Conservation (phyloP, 2,888 invertebrate species). For the Drosophila acutilabella region DNA sequence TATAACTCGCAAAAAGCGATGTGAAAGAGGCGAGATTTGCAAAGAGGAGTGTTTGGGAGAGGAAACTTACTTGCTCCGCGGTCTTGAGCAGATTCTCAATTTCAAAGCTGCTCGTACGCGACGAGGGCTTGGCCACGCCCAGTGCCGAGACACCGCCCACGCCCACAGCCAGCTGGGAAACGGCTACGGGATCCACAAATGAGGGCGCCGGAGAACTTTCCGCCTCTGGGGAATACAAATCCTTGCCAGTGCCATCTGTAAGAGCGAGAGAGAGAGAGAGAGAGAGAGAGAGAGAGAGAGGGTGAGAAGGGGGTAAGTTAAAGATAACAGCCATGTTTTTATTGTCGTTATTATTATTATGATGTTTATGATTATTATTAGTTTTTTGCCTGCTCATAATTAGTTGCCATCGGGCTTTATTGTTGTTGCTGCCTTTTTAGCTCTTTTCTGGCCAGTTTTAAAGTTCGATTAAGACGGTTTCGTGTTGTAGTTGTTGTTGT, state of each 20-base stretch:
- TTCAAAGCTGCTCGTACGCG: slow-evolving; percentile 96
- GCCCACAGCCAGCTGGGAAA: slow-evolving; percentile 59
- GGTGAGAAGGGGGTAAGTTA: slow-evolving; percentile 21
- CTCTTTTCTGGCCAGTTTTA: slow-evolving; percentile 30
- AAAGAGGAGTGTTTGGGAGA: neutral
- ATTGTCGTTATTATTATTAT: slow-evolving; percentile 16
- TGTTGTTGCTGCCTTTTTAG: neutral
- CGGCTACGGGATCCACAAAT: slow-evolving; percentile 84
- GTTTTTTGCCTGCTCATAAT: slow-evolving; percentile 54
- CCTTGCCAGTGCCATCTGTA: slow-evolving; percentile 88
- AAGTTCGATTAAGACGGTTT: slow-evolving; percentile 38
- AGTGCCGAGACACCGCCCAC: slow-evolving; percentile 63
- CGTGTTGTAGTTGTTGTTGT: slow-evolving; percentile 7
- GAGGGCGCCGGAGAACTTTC: slow-evolving; percentile 87
- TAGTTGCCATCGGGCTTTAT: slow-evolving; percentile 51
- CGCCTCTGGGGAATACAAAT: slow-evolving; percentile 89
- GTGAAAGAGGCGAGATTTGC: neutral
- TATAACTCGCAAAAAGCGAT: slow-evolving; percentile 14
- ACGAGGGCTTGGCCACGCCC: slow-evolving; percentile 87
- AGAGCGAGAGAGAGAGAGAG: slow-evolving; percentile 2
- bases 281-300: slow-evolving; percentile 15
- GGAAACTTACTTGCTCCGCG: slow-evolving; percentile 86
- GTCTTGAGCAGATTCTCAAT: slow-evolving; percentile 96
- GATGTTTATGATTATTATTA: slow-evolving; percentile 49
- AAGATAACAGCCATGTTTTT: slow-evolving; percentile 59